These are phyloP conservation scores for Leptodactylus fallax DNA, from an alignment of 2,797 vertebrate genomes.

Conservation along the genomic window DNA sequence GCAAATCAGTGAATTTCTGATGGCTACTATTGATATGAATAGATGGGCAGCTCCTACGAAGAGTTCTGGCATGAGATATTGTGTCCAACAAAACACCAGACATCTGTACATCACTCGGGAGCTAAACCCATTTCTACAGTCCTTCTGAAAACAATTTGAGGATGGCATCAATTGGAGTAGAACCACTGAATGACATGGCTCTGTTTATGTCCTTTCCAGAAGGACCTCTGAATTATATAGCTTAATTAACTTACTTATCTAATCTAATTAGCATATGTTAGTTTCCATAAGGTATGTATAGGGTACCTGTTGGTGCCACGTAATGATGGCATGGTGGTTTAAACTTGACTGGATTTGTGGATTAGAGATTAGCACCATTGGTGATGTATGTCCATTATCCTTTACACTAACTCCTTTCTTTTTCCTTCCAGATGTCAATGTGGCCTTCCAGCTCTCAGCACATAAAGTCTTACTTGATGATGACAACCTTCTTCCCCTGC, in stretches of 20 bases:
- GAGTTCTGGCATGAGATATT: too few relatives aligned
- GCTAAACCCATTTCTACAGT: background rate
- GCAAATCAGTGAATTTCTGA: too few relatives aligned
- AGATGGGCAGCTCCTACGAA: too few relatives aligned
- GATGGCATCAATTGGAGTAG: background rate
- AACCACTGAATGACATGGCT: background rate
- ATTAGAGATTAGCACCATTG: background rate
- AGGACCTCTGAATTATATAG: background rate
- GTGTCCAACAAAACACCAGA: too few relatives aligned
- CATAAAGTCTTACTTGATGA: slow-evolving; percentile 96
- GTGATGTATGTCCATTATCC: background rate
- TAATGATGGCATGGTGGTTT: background rate
- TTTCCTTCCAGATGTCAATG: slow-evolving; percentile 87
- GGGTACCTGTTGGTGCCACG: too few relatives aligned
- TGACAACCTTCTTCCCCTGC: slow-evolving; percentile 93
- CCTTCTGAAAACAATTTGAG: background rate
- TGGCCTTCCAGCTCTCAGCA: slow-evolving; percentile 96
- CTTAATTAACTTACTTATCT: background rate
- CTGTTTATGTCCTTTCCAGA: background rate
- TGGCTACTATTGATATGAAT: too few relatives aligned
- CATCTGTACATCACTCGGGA: background rate
- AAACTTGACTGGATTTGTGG: background rate
- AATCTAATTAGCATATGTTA: background rate
- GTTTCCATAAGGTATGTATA: too few relatives aligned
- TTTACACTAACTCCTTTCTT: background rate